These are phyloP conservation scores for Manis javanica DNA, from an alignment of 2,797 vertebrate species.

Conservation along the genomic window DNA sequence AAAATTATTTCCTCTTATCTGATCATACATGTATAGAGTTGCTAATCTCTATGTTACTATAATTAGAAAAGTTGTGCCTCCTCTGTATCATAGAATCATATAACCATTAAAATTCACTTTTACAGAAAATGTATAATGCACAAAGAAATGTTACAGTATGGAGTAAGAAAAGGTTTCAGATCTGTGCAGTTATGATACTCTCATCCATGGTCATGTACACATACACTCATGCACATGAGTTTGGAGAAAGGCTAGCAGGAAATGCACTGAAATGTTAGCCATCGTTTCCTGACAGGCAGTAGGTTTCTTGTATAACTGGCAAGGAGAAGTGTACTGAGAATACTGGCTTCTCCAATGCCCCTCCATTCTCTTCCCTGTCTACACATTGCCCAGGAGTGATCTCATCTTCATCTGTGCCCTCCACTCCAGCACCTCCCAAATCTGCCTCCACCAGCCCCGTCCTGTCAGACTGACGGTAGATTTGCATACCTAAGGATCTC, in stretches of 20 bases:
- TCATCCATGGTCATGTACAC: not conserved
- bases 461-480: not conserved
- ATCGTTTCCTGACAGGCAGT: not conserved
- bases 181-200: not conserved
- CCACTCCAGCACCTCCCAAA: not conserved
- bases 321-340: not conserved
- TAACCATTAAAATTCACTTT: not conserved
- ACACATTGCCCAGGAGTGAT: not conserved
- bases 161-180: conserved; percentile 1
- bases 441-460: not conserved
- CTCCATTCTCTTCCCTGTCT: not conserved
- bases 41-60: not conserved
- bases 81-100: not conserved
- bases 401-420: not conserved
- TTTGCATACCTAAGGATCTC: not conserved
- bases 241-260: not conserved
- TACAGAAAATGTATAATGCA: not conserved
- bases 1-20: conserved; percentile 32
- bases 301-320: not conserved
- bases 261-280: not conserved
- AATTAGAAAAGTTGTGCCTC: not conserved
- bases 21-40: not conserved
- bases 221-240: not conserved
- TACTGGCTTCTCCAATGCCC: not conserved
- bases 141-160: not conserved